A percentile compares a stretch with the other conserved stretches of the same genome.
phyloP scores from a whole-genome alignment of 1,140 invertebrate species.

The Apis dorsata region DNA sequence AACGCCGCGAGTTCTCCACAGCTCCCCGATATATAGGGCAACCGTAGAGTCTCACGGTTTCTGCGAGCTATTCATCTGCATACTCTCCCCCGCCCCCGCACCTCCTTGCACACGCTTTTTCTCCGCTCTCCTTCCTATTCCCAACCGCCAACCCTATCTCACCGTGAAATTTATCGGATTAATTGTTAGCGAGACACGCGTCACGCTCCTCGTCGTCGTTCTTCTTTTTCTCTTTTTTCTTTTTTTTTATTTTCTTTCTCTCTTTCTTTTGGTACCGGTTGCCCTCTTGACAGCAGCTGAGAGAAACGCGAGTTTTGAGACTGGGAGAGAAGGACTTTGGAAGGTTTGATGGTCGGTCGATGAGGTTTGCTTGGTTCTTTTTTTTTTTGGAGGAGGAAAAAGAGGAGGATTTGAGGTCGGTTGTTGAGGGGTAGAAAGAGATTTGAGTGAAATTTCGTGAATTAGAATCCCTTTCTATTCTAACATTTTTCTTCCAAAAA shows the following conservation, averaged over 20 bases:
- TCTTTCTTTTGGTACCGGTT: neutral
- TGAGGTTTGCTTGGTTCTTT: no score
- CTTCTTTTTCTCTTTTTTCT: neutral
- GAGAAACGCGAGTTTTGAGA: no score
- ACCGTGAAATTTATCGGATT: conserved; percentile 59
- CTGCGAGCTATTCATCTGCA: conserved; percentile 78
- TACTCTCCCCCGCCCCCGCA: conserved; percentile 47
- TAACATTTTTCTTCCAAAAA: no score
- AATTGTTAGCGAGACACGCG: conserved; percentile 55
- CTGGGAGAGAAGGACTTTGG: no score
- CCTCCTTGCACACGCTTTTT: neutral
- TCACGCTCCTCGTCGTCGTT: neutral
- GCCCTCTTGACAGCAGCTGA: no score
- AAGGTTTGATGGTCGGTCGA: no score
- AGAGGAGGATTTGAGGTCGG: no score
- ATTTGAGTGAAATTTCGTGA: no score
- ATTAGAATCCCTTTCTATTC: no score
- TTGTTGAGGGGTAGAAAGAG: no score
- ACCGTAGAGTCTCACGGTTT: conserved; percentile 78
- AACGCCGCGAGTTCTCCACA: conserved; percentile 46
- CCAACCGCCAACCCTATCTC: conserved; percentile 26
- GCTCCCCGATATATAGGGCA: conserved; percentile 78
- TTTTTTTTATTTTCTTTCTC: neutral
- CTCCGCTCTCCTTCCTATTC: conserved; percentile 41
- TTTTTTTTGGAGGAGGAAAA: no score